These are phyloP conservation scores for Alosa alosa DNA, from an alignment of 2,113 vertebrate genomes.

Conservation along the genomic window DNA sequence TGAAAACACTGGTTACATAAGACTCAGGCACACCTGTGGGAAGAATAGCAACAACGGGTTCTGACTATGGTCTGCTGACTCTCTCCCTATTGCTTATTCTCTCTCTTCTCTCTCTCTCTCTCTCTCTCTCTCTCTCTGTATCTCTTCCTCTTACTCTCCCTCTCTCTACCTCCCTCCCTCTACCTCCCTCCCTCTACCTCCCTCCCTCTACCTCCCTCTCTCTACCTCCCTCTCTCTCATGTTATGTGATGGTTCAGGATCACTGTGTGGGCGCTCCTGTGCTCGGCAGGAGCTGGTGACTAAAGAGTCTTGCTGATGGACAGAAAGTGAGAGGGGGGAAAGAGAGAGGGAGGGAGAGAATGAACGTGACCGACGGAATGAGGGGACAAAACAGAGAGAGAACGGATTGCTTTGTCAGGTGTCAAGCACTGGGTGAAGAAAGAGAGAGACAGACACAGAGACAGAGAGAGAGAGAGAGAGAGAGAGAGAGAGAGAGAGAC, in stretches of 20 bases:
- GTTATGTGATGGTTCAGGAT: not conserved
- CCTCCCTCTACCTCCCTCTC: not conserved
- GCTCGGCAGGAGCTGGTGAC: not conserved
- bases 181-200: too few relatives aligned
- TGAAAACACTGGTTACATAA: not conserved
- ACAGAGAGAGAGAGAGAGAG: slow-evolving; percentile 10
- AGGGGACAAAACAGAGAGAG: not conserved
- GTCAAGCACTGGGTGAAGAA: slow-evolving; percentile 10
- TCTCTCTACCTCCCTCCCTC: slow-evolving; percentile 41
- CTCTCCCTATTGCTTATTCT: not conserved
- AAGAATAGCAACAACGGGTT: not conserved
- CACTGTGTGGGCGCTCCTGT: not conserved
- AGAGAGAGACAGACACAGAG: slow-evolving; percentile 8
- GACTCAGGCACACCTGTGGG: not conserved
- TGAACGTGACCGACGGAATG: not conserved
- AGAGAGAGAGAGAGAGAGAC: not conserved
- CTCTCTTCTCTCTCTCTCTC: not conserved
- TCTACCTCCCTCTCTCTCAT: not conserved
- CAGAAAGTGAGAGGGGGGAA: slow-evolving; percentile 29
- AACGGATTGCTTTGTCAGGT: not conserved
- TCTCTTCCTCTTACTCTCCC: not conserved
- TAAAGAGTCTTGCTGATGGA: not conserved
- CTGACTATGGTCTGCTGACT: not conserved
- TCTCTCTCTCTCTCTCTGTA: not conserved
- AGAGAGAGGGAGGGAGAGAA: slow-evolving; percentile 53